Evolutionary conservation across 1,140 invertebrate species (phyloP), one percentile per base, ranked within the genome.

Genomic region (Uloborus diversus): DNA sequence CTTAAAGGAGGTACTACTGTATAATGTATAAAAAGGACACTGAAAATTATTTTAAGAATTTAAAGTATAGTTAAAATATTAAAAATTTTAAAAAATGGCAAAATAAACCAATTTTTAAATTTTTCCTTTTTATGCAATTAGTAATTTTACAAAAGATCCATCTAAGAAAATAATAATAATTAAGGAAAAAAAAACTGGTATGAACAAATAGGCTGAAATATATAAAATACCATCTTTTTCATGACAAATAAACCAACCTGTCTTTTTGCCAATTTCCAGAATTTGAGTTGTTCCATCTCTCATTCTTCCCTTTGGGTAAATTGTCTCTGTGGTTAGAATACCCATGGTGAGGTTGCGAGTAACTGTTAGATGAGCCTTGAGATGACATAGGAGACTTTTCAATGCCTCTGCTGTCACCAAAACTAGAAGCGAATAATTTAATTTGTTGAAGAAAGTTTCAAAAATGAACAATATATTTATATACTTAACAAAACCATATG

Each of bases 331-430:
- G 42, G 37, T 73, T 64, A 13, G 57, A 53, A 65, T 80, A 80
- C 30, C 68, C 62, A 42, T 68, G 66, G 51, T 79, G 68, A 33
- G 80, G 35, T 4, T 20, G 32, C 23, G 75, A 66, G 73, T 81
- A 79, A 49, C 80, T 81, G 53, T 82, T 80, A 33, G 65, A 42
- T 25, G 70, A 51, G 53, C 53, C 64, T 69, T 73, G 66, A 27
- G 71, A 80, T 13, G 51, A 37, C 42, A 70, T 33, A 42, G 51
- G 13, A 51, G 42, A 42, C 64, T 80, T 80, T 35, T 70, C 66
- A n/a, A 42, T 59, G 64, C 78, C 64, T 32, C 66, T 37, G 47
- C 23, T 62, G 23, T 80, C 79, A 64, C 33, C 28, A 47, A 71
- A 71, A 51, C 66, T 71, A 56, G 7, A 79, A 79, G 25, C 28